These are phyloP conservation scores for Lamellibrachia satsuma DNA, from an alignment of 2,888 invertebrate species.

Conservation along the genomic window DNA sequence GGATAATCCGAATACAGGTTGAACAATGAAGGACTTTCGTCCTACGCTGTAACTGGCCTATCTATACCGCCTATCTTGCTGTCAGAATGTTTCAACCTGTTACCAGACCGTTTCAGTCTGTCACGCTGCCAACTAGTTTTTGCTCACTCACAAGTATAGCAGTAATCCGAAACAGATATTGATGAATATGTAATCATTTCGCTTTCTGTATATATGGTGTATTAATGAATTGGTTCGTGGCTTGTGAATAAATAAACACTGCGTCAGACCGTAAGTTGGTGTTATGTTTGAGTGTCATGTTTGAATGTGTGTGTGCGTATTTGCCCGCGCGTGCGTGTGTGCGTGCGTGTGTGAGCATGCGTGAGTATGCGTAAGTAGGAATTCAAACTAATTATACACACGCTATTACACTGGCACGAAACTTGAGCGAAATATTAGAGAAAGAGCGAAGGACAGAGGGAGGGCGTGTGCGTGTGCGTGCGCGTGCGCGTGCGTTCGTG, in stretches of 20 bases:
- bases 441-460: slow-evolving; percentile 22
- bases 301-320: background rate
- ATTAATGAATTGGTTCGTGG: background rate
- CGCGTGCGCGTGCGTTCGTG: background rate
- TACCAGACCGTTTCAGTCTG: background rate
- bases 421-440: background rate
- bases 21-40: background rate
- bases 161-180: background rate
- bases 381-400: no score
- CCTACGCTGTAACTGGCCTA: background rate
- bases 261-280: background rate
- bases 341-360: background rate
- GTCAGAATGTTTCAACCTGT: background rate
- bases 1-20: background rate
- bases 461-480: background rate
- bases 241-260: background rate
- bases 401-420: no score
- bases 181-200: background rate
- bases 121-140: background rate
- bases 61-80: background rate
- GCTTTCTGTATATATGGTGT: slow-evolving; percentile 13
- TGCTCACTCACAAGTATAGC: background rate
- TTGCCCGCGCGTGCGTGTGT: background rate
- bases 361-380: no score
- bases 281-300: background rate